These are phyloP conservation scores for Pogonocherus hispidulus DNA, from an alignment of 2,888 invertebrate genomes.

Conservation along the genomic window DNA sequence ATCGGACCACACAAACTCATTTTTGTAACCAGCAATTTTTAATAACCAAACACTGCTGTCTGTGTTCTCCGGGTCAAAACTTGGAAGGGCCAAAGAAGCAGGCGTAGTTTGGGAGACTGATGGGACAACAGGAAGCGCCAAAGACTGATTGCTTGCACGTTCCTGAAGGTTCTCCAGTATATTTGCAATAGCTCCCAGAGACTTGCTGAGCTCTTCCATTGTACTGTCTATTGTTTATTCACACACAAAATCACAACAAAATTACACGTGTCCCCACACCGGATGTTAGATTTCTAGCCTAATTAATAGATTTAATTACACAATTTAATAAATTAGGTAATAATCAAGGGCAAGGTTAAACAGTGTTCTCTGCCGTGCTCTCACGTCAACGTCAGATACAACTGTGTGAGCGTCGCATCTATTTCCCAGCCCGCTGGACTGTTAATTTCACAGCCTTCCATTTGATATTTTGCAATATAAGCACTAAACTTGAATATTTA, in stretches of 20 bases:
- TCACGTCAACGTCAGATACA: too few species aligned
- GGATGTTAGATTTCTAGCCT: too few species aligned
- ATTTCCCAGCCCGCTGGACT: too few species aligned
- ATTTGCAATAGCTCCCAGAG: background rate
- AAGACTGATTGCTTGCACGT: background rate
- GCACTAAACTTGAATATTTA: too few species aligned
- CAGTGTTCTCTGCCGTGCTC: too few species aligned
- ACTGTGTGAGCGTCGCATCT: too few species aligned
- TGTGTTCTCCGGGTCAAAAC: conserved; percentile 18
- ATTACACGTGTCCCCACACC: conserved; percentile 13
- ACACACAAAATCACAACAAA: too few species aligned
- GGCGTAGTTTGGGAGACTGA: conserved; percentile 1
- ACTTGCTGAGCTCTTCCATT: conserved; percentile 1
- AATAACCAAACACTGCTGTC: conserved; percentile 31
- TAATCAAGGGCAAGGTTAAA: too few species aligned
- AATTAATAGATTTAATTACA: too few species aligned
- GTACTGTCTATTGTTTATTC: too few species aligned
- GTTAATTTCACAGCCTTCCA: too few species aligned
- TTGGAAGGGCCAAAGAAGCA: conserved; percentile 10
- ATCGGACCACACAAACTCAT: conserved; percentile 36
- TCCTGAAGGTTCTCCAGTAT: background rate
- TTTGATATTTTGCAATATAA: background rate
- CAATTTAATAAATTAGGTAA: too few species aligned
- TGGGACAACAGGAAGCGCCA: background rate
- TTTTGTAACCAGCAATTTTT: conserved; percentile 38